Evolutionary conservation across 1,140 invertebrate species (phyloP), one percentile per base, ranked within the genome.

Genomic region (Coenobita brevimanus): DNA sequence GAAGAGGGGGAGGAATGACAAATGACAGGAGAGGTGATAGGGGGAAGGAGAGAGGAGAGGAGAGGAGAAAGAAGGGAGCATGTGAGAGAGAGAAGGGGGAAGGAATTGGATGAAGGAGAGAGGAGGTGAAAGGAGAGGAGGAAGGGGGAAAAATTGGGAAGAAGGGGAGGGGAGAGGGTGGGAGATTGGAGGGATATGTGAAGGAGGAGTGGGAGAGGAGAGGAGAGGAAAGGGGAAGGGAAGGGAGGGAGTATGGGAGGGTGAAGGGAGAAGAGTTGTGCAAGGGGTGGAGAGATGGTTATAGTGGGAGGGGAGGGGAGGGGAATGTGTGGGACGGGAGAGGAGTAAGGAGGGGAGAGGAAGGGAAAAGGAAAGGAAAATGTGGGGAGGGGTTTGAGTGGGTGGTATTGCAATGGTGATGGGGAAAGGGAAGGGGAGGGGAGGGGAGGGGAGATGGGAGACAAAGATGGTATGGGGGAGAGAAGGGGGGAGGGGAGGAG

Each of bases 221-320:
- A 13, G n/a, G 54, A n/a, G 13, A 57, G 54, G n/a, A n/a, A 57
- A n/a, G 13, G n/a, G 54, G 54, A 13, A 13, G 54, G 54, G 54
- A n/a, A 57, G 10, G n/a, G n/a, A n/a, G 54, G 10, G 54, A 13
- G 30, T n/a, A 30, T 64, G 17, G 3, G 62, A 13, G 54, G 54
- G 54, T 57, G 54, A 57, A n/a, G 13, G 54, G 54, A 21, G n/a
- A 21, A 36, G 21, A 33, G 38, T 27, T 69, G 64, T n/a, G n/a
- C n/a, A n/a, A n/a, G n/a, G n/a, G n/a, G n/a, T n/a, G n/a, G n/a
- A n/a, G n/a, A n/a, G n/a, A n/a, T n/a, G n/a, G n/a, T n/a, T n/a
- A n/a, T n/a, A n/a, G 62, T n/a, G n/a, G 4, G 62, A 64, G 62
- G n/a, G 62, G 21, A 64, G 62, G 62, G 62, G 33, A 64, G 62